Evolutionary conservation across 2,797 vertebrate genomes (phyloP), one percentile per base, ranked within the genome.

Genomic region (Capromys pilorides): DNA sequence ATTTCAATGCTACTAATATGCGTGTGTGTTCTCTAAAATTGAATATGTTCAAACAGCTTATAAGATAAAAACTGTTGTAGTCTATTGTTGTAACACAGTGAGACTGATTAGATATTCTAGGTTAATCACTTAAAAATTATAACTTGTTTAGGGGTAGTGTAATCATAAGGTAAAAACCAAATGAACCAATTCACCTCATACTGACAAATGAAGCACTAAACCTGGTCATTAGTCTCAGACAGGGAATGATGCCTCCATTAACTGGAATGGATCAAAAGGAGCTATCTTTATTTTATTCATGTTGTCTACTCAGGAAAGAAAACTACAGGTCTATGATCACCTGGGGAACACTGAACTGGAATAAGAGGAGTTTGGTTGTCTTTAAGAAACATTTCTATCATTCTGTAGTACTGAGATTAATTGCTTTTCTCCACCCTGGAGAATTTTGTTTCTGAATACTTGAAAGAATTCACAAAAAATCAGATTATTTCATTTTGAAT

Each of bases 361-460:
- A 69, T 36, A 87, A 92, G 96, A 57, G 36, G 45, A 95, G 62
- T 73, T 69, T 93, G 85, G 77, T 87, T 49, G 91, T 95, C 90
- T 91, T 78, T 95, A 95, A 95, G 79, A 93, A 96, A 95, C 94
- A 95, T 91, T 94, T 93, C 77, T 93, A 87, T 93, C n/a, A 78
- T 91, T 33, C 9, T 59, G 7, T 49, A 77, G 22, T 75, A 85
- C 78, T 62, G 45, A 93, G 91, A 91, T 85, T 24, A 89, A 95
- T 94, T 91, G 67, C 24, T n/a, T 16, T 84, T 71, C 28, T 89
- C 12, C 6, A 19, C 71, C 77, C 57, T 84, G 6, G 77, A 89
- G 78, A 95, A 92, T 91, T 88, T 94, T 83, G 84, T 90, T 3
- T 95, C n/a, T 77, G 59, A 86, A 79, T 90, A 80, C 36, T 4